Evolutionary conservation across 2,113 vertebrate genomes (phyloP).

Genomic region (Istiophorus platypterus): DNA sequence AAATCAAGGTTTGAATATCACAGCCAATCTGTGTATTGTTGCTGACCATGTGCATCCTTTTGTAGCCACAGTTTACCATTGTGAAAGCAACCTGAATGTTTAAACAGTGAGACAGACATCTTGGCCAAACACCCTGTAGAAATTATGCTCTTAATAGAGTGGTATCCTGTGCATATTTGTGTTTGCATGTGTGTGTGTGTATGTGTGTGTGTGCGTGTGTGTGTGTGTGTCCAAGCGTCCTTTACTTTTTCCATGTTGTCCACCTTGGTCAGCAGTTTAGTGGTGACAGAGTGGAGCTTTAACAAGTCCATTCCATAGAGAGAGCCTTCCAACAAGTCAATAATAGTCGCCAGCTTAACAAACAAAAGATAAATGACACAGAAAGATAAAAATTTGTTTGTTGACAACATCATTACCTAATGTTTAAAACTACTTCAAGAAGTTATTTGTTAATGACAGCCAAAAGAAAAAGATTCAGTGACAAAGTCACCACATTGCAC

Average conservation of each 20-base stretch:
- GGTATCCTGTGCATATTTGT: background rate
- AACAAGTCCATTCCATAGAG: constrained; percentile 94
- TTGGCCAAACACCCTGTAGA: background rate
- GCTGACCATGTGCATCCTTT: too few relatives aligned
- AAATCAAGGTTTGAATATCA: too few relatives aligned
- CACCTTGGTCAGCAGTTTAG: constrained; percentile 90
- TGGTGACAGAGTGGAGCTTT: constrained; percentile 93
- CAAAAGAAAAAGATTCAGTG: background rate
- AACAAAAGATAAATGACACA: background rate
- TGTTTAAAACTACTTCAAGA: background rate
- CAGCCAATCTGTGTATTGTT: too few relatives aligned
- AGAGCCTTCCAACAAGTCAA: constrained; percentile 92
- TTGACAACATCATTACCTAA: background rate
- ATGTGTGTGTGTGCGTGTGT: background rate
- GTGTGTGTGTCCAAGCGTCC: constrained; percentile 15
- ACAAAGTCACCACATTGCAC: background rate
- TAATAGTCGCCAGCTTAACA: constrained; percentile 89
- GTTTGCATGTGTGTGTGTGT: constrained; percentile 6
- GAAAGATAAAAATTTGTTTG: background rate
- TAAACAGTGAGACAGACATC: background rate
- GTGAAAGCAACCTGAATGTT: background rate
- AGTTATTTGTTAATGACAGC: background rate
- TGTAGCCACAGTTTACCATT: too few relatives aligned
- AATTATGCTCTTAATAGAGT: background rate
- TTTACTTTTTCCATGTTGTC: constrained; percentile 93